Evolutionary conservation across 2,888 invertebrate species (phyloP), one percentile per base, ranked within the genome.

Genomic region (Ophion obscuratus): DNA sequence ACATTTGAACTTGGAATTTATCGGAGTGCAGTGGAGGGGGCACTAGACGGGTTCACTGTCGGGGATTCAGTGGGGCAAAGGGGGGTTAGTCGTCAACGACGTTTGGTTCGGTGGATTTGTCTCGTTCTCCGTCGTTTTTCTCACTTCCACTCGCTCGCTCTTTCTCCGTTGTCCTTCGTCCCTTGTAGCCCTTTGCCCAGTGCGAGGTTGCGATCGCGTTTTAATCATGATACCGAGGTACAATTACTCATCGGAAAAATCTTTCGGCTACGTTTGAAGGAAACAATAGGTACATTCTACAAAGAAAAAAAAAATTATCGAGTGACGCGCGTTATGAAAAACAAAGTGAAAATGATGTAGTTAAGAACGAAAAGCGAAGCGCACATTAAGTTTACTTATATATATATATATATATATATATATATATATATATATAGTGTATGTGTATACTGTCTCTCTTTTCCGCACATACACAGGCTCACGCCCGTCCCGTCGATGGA

Each of bases 31-130:
- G 17, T 31, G 31, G 17, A 36, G 64, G 76, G 76, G 44, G 74
- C 24, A 36, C 14, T 11, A 2, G 76, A 31, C 47, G 76, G 66
- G 64, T 40, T 47, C 31, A 17, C 62, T 47, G 75, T 64, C n/a
- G 11, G 36, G 27, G 47, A 20, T 44, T 36, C 27, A 17, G 24
- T 20, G 61, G 61, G 61, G 57, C 47, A 57, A 44, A 59, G 61
- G 70, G 20, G 44, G 44, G 59, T 73, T 67, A 83, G 83, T 83
- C 83, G 78, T 64, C 76, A 83, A 61, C 78, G 83, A 78, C 78
- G 73, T 78, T 78, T 78, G 61, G 36, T 83, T 78, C 70, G 78
- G 67, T n/a, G 71, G 53, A 77, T 62, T 36, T 10, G 57, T 64
- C 59, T 36, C 31, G 70, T 27, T 53, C 70, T 36, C 47, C 53